These are phyloP conservation scores for Aromia moschata DNA, from an alignment of 2,888 invertebrate genomes.

Conservation along the genomic window DNA sequence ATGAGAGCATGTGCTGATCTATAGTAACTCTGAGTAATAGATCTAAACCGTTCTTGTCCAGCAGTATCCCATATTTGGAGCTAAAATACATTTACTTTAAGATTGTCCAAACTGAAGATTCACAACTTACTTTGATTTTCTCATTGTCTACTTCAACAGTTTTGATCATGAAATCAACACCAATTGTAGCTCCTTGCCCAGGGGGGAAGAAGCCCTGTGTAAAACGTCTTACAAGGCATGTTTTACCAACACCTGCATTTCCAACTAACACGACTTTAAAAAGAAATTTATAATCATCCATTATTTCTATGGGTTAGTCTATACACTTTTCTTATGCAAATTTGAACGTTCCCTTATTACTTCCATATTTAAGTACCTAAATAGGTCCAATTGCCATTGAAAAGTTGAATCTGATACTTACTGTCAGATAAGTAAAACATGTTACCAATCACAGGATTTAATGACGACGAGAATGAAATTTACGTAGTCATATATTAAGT, in stretches of 20 bases:
- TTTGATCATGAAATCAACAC: conserved; percentile 99
- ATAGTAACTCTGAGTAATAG: conserved; percentile 98
- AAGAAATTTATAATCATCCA: conserved; percentile 99
- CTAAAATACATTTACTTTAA: conserved; percentile 64
- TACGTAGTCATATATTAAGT: no score
- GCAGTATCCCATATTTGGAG: conserved; percentile 99
- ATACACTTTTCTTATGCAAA: not conserved
- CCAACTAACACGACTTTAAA: conserved; percentile 99
- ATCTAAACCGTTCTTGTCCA: conserved; percentile 95
- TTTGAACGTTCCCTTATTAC: not conserved
- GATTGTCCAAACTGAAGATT: not conserved
- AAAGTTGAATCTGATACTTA: no score
- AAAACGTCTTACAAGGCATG: conserved; percentile 94
- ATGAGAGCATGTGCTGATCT: conserved; percentile 97
- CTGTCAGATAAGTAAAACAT: no score
- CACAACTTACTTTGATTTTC: conserved; percentile 82
- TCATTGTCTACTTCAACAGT: conserved; percentile 96
- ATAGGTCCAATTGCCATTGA: no score
- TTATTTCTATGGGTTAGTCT: conserved; percentile 55
- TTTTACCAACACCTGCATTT: conserved; percentile 98
- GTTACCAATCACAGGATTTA: no score
- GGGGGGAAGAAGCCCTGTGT: conserved; percentile 98
- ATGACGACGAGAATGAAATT: no score
- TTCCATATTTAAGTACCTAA: not conserved
- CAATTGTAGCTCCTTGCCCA: conserved; percentile 98